Base-by-base conservation (phyloP, 2,113 vertebrate species). In the Gambusia holbrooki region DNA sequence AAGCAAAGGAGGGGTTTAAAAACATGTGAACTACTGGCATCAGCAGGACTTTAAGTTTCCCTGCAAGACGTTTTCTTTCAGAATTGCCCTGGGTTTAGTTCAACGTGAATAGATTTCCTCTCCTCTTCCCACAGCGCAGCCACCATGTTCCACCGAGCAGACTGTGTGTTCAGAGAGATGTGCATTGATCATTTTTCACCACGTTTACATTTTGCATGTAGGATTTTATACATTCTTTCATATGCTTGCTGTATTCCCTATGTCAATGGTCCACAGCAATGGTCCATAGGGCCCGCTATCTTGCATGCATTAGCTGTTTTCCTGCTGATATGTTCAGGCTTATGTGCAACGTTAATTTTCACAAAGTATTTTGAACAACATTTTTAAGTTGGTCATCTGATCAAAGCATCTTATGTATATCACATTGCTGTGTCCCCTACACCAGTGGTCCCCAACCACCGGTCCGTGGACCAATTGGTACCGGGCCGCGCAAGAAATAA, bases 1-100 rank as follows among this genome's bases (percentile, higher is more conserved):
- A 84, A 89, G 72, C 30, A 51, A 29, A 12, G 22, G 22, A 33
- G 62, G 73, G 62, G 73, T 64, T 75, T 40, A 54, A 54, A 77
- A 77, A 66, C 73, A 77, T 77, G 35, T 19, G 79, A 71, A 72
- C 74, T 77, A 81, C 75, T 80, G 74, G 82, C 71, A 76, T 84
- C 81, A 73, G 33, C 61, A 45, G 76, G 60, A 84, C 74, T 82
- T 79, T 86, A 77, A 82, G 62, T 70, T 51, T 58, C 8, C 8
- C 22, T 58, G 25, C 10, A 17, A n/a, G 8, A 58, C 25, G 17
- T 25, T 58, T n/a, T 58, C 22, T n/a, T 58, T 10, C 22, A 58
- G 51, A 8, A 58, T n/a, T n/a, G 22, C 11, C 25, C 7, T n/a
- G 22, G 0, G 10, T n/a, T 58, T 58, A 58, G 25, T 1, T 25